Evolutionary conservation across 2,888 invertebrate species (phyloP).

Genomic region (Acanthosepion pharaonis): DNA sequence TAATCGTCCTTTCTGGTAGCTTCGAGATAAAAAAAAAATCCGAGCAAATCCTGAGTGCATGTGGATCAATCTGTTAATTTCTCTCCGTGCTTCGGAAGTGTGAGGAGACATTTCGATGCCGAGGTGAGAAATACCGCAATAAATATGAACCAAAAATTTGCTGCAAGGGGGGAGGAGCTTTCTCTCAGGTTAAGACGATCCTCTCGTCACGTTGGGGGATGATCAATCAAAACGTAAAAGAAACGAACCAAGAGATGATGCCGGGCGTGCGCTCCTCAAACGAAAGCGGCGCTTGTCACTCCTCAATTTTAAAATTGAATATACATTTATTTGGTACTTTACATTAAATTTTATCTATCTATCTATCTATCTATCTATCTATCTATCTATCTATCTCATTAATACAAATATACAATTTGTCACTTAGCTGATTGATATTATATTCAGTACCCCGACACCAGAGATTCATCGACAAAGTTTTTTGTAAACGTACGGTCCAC

Average conservation of each 20-base stretch:
- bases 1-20: conserved; percentile 7
- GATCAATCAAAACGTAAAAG: background rate
- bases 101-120: background rate
- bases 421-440: no score
- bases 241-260: background rate
- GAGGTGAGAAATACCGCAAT: conserved; percentile 4
- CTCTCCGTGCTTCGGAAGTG: background rate
- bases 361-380: no score
- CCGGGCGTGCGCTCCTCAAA: background rate
- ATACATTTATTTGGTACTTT: no score
- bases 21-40: background rate
- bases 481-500: no score
- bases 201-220: background rate
- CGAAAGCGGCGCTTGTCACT: no score
- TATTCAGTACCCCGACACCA: no score
- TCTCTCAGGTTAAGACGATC: background rate
- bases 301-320: no score
- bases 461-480: no score
- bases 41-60: background rate
- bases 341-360: no score
- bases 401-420: no score
- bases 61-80: conserved; percentile 6
- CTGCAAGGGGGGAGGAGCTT: background rate
- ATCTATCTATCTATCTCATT: no score
- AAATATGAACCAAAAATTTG: background rate